A percentile compares a stretch with the other conserved stretches of the same genome.
These are phyloP conservation scores for Chunga burmeisteri DNA, from an alignment of 2,113 vertebrate species.

Conservation along the genomic window DNA sequence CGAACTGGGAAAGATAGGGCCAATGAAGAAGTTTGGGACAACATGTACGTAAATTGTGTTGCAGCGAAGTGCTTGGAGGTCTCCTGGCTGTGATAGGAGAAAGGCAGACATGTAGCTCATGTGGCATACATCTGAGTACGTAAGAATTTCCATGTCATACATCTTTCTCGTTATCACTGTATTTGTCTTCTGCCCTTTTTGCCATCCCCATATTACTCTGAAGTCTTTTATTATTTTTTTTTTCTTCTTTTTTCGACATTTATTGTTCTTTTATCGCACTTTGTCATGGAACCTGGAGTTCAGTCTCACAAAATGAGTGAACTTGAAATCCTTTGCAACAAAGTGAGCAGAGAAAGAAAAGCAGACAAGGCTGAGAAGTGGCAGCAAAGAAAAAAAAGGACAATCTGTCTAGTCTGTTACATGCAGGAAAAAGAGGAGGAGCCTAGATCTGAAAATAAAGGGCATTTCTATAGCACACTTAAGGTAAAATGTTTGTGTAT, in stretches of 20 bases:
- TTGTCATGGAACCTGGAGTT: background rate
- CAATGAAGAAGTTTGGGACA: background rate
- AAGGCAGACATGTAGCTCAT: accelerated
- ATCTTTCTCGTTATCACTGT: background rate
- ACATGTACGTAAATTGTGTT: background rate
- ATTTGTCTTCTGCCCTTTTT: background rate
- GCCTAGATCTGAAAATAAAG: background rate
- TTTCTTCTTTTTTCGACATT: background rate
- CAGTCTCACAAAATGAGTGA: background rate
- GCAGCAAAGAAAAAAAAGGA: background rate
- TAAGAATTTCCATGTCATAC: background rate
- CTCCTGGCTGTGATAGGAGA: background rate
- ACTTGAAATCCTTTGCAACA: background rate
- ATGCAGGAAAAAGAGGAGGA: background rate
- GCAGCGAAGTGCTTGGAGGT: background rate
- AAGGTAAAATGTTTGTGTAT: background rate
- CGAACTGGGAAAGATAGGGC: background rate
- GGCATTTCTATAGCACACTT: background rate
- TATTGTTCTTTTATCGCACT: background rate
- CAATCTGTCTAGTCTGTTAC: background rate
- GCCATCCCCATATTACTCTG: background rate
- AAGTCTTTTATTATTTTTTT: background rate
- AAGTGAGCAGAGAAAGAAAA: background rate
- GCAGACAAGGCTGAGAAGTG: background rate
- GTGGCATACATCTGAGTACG: accelerated